Evolutionary conservation across 1,140 invertebrate genomes (phyloP).

Genomic region (Drosophila ficusphila): DNA sequence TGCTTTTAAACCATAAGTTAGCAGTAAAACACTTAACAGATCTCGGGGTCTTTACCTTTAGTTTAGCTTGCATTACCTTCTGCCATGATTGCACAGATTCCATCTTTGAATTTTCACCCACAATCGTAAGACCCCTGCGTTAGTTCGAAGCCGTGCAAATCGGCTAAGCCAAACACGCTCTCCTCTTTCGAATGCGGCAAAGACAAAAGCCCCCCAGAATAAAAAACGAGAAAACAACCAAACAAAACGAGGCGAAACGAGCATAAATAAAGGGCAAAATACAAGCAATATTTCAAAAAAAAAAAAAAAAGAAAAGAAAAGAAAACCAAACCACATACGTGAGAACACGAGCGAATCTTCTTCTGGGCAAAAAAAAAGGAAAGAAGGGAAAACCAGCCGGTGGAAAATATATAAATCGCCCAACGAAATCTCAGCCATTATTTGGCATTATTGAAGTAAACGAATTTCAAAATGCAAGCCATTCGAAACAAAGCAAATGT

Average conservation of each 20-base stretch:
- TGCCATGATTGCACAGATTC: not conserved
- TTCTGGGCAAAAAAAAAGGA: not conserved
- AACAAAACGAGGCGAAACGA: not conserved
- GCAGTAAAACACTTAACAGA: no score
- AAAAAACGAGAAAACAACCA: not conserved
- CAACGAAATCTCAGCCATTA: constrained; percentile 69
- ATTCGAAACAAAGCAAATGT: constrained; percentile 45
- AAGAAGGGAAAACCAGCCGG: not conserved
- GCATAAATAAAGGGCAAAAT: constrained; percentile 30
- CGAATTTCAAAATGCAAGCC: constrained; percentile 59
- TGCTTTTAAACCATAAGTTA: no score
- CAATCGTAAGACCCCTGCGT: not conserved
- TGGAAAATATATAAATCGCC: constrained; percentile 46
- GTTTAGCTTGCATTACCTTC: not conserved
- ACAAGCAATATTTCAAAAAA: constrained; percentile 29
- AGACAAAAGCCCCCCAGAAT: constrained; percentile 7
- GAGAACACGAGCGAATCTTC: constrained; percentile 2
- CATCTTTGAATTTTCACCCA: constrained; percentile 7
- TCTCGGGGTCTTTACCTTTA: no score
- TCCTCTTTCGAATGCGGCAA: not conserved
- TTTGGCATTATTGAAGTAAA: constrained; percentile 72
- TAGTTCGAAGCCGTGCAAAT: constrained; percentile 12
- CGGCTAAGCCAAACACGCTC: constrained; percentile 32
- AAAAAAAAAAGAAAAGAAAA: no score
- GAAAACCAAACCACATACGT: constrained; percentile 24